Percentiles rank a stretch among this genome's conserved stretches.
These are phyloP conservation scores for Rousettus madagascariensis DNA, from an alignment of 2,797 vertebrate genomes.

Conservation along the genomic window DNA sequence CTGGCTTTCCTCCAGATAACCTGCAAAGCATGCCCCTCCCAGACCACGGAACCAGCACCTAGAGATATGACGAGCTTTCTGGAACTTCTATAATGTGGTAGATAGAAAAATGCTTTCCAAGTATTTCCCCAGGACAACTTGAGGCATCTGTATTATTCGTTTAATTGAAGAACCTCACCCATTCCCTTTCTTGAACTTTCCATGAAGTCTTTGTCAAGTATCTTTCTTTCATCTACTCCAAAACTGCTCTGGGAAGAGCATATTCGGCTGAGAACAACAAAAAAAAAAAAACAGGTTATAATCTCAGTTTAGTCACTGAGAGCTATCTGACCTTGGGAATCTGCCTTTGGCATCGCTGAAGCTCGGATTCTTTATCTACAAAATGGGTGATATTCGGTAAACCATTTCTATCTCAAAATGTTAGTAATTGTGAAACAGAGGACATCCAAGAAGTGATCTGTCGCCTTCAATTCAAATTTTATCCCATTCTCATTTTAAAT, in stretches of 20 bases:
- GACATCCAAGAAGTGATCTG: neutral
- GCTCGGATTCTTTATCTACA: neutral
- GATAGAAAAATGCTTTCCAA: neutral
- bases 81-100: neutral
- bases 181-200: neutral
- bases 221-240: neutral
- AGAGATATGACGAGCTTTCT: neutral
- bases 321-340: neutral
- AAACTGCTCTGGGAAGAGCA: neutral
- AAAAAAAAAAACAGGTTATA: neutral
- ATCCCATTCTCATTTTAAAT: neutral
- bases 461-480: neutral
- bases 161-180: neutral
- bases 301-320: neutral
- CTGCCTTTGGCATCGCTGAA: neutral
- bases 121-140: neutral
- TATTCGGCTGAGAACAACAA: neutral
- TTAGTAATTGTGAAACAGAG: neutral
- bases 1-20: slow-evolving; percentile 60
- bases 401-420: slow-evolving; percentile 18
- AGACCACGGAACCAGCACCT: neutral
- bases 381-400: neutral
- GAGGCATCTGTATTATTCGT: neutral
- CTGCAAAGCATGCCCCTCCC: neutral
- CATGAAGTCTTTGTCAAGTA: neutral